A percentile compares a stretch with the other conserved stretches of the same genome.
Evolutionary conservation across 2,113 vertebrate genomes (phyloP).

Genomic region (Leptobrachium ailaonicum): DNA sequence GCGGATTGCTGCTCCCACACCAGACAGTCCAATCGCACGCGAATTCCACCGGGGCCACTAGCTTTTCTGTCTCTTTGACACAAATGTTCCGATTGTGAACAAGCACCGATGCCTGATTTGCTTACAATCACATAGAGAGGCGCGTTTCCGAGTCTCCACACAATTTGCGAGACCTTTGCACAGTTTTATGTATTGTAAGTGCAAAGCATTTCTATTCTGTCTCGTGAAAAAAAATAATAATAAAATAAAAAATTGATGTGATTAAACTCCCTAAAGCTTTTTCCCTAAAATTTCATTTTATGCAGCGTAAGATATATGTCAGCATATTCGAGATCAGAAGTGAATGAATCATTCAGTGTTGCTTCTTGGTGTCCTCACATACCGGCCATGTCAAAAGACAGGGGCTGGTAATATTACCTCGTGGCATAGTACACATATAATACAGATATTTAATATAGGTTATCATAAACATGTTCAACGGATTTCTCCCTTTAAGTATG

Average conservation of each 20-base stretch:
- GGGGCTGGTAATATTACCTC: not conserved
- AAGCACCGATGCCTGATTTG: not conserved
- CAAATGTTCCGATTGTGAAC: not conserved
- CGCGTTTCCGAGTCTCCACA: not conserved
- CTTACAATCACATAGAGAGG: not conserved
- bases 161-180: constrained; percentile 10
- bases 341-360: constrained; percentile 8
- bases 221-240: constrained; percentile 2
- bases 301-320: constrained; percentile 11
- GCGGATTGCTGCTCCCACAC: not conserved
- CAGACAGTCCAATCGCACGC: not conserved
- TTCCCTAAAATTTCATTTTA: constrained; percentile 8
- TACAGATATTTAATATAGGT: not conserved
- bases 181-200: constrained; percentile 13
- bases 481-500: too few relatives aligned
- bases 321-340: constrained; percentile 4
- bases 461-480: not conserved
- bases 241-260: not conserved
- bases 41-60: not conserved
- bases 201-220: constrained; percentile 13
- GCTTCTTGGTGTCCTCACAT: not conserved
- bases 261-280: constrained; percentile 10
- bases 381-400: not conserved
- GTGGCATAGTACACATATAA: not conserved
- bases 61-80: not conserved